Base-by-base conservation (phyloP, 30 jellyfish, hydroid and myxozoan genomes). In the Hydractinia symbiolongicarpus region DNA sequence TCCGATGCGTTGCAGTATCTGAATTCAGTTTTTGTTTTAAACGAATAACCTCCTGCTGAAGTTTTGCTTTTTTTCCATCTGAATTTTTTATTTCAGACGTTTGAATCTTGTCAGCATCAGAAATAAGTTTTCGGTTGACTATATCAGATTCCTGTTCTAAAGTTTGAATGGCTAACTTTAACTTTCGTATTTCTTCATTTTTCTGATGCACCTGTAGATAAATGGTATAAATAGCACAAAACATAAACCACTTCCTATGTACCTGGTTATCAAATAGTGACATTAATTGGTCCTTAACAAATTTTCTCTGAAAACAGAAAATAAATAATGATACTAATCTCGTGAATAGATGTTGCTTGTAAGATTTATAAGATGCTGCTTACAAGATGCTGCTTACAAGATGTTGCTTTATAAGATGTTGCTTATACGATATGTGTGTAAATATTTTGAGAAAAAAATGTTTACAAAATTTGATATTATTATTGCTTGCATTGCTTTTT, bases 41-140 rank as follows among this genome's bases (percentile, higher is more conserved):
- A 67, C 83, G 96, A 67, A 87, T 68, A 5, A 91, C 73, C 61
- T 86, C 98, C 77, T 91, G 96, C 64, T 86, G 98, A n/a, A 86
- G 74, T 69, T 91, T 91, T 69, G 89, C 62, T 74, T 83, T 86
- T 77, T 81, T 91, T 5, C 95, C 95, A 72, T 91, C 95, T 9
- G 89, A 78, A 66, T 83, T 87, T 74, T 91, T 86, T 68, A 91
- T 67, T 69, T 91, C 95, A 21, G 81, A 94, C n/a, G 90, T 55
- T 15, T 91, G 95, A 54, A 90, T 83, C 72, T 91, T 91, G 53
- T 88, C 89, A 5, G 98, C 98, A 56, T 91, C 98, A 0, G 96
- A 53, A n/a, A 86, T 76, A 9, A 91, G 54, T 73, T 81, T 82
- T 71, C 83, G 93, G 60, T 88, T 91, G 54, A 76, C 78, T n/a